phyloP scores from a whole-genome alignment of 2,888 invertebrate species.

The Unio pictorum region DNA sequence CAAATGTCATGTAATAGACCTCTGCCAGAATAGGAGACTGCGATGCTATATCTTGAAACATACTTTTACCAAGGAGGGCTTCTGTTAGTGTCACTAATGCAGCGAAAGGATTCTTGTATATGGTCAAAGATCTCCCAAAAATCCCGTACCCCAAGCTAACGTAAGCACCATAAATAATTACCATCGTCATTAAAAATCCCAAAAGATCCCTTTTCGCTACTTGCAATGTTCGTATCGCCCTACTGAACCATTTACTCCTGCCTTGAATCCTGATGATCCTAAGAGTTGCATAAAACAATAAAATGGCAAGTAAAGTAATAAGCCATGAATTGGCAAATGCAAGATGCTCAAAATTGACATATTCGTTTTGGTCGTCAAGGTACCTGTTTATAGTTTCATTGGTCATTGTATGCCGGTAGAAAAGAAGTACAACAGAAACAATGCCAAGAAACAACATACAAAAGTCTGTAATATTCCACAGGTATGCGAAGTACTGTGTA shows the following conservation, averaged over 20 bases:
- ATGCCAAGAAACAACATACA: not conserved
- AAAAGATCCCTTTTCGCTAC: not conserved
- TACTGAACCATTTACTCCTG: not conserved
- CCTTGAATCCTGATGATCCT: conserved; percentile 4
- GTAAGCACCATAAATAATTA: conserved; percentile 1
- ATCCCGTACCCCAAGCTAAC: not conserved
- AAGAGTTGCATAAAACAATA: conserved; percentile 4
- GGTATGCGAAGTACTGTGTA: not conserved
- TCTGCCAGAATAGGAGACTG: not conserved
- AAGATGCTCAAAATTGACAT: conserved; percentile 7
- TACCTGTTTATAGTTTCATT: conserved; percentile 4
- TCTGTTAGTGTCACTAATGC: conserved; percentile 6
- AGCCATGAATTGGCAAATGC: not conserved
- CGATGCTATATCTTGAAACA: not conserved
- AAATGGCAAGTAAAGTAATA: conserved; percentile 1
- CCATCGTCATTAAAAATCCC: conserved; percentile 1
- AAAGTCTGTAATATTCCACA: conserved; percentile 4
- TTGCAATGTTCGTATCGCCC: not conserved
- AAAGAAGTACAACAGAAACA: not conserved
- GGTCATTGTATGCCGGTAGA: not conserved
- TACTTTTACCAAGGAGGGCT: conserved; percentile 7
- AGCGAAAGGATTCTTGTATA: conserved; percentile 1
- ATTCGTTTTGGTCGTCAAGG: not conserved
- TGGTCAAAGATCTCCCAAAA: not conserved
- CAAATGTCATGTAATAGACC: conserved; percentile 4